Conservation (phyloP, 2,797 vertebrate genomes). For the Sitta carolinensis region DNA sequence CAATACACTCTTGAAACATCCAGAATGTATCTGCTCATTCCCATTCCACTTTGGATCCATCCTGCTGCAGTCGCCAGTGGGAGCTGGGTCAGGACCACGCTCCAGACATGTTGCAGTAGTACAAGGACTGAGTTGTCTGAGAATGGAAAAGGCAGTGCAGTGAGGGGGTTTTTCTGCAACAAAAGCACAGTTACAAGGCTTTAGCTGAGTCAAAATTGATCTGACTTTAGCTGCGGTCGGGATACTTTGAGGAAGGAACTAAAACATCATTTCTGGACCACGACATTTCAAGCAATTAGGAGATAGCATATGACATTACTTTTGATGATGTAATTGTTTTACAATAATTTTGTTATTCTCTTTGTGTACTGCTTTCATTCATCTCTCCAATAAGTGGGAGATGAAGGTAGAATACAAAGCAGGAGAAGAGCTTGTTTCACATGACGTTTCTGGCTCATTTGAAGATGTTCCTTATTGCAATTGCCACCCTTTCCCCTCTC, state of each 20-base stretch:
- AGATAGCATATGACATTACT: not conserved
- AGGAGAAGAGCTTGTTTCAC: not conserved
- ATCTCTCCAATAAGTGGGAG: not conserved
- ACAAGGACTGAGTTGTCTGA: not conserved
- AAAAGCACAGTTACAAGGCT: not conserved
- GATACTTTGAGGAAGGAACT: not conserved
- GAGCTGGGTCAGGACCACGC: accelerated
- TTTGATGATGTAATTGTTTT: not conserved
- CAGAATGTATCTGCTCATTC: not conserved
- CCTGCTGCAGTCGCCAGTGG: too few relatives aligned
- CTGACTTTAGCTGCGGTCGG: accelerated
- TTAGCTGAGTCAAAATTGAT: not conserved
- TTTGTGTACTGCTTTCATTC: not conserved
- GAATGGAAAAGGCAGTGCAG: not conserved
- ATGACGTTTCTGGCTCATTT: not conserved
- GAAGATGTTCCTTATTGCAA: not conserved
- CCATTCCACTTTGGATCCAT: not conserved
- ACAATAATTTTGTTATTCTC: not conserved
- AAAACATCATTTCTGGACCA: not conserved
- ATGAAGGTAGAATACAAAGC: constrained; percentile 4
- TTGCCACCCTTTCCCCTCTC: not conserved
- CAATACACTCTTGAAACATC: not conserved
- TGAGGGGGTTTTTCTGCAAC: not conserved
- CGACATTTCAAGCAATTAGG: not conserved
- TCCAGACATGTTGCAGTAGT: not conserved